These are phyloP conservation scores for Linnaemya vulpina DNA, from an alignment of 2,888 invertebrate genomes.

Conservation along the genomic window DNA sequence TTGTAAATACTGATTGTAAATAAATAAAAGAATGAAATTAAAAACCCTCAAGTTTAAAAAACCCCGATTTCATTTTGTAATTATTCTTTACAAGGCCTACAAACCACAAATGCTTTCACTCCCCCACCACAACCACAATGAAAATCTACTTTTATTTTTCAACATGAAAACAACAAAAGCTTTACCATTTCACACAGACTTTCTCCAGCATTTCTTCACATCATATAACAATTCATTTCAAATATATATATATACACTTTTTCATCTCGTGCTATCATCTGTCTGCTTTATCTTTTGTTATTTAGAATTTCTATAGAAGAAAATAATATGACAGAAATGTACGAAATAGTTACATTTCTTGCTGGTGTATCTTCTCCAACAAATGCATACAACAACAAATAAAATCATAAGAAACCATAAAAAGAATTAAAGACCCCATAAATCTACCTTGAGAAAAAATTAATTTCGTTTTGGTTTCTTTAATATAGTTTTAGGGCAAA, in stretches of 20 bases:
- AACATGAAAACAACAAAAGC: not conserved
- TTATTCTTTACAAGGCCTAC: not conserved
- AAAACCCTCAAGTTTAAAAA: no score
- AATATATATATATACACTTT: constrained; percentile 47
- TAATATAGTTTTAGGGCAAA: constrained; percentile 17
- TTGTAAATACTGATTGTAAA: no score
- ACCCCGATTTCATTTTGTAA: no score
- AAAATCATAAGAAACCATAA: constrained; percentile 14
- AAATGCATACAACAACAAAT: not conserved
- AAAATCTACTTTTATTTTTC: not conserved
- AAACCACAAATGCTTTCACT: not conserved
- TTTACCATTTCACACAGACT: not conserved
- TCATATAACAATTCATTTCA: constrained; percentile 44
- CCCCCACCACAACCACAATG: not conserved
- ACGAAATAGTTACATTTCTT: not conserved
- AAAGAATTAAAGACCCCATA: constrained; percentile 36
- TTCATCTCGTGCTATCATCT: not conserved
- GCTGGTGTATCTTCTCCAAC: not conserved
- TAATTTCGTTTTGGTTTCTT: constrained; percentile 45
- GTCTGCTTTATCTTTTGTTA: not conserved
- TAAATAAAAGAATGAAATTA: no score
- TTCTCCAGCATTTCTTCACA: constrained; percentile 1
- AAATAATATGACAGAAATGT: constrained; percentile 9
- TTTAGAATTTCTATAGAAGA: constrained; percentile 4
- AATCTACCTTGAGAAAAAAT: constrained; percentile 62